Conservation (phyloP, 1,140 invertebrate genomes). For the Danaus plexippus region DNA sequence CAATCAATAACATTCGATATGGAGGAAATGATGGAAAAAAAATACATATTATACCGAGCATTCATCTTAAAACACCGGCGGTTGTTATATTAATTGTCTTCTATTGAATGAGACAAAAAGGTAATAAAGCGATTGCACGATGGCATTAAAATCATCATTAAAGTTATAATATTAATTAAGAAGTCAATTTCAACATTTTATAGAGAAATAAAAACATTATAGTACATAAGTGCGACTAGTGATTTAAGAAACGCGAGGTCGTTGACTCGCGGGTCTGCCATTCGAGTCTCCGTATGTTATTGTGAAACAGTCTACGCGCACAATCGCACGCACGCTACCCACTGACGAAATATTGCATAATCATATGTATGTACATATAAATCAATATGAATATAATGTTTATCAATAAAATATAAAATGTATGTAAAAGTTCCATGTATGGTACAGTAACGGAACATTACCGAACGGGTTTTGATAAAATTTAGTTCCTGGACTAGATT, state of each 20-base stretch:
- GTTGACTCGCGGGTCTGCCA: conserved; percentile 26
- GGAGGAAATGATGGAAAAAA: conserved; percentile 23
- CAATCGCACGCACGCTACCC: conserved; percentile 14
- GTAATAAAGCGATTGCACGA: too few relatives aligned
- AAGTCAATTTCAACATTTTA: conserved; percentile 1
- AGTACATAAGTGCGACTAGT: conserved; percentile 20
- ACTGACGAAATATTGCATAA: too few relatives aligned
- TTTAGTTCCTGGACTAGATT: too few relatives aligned
- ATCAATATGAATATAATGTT: too few relatives aligned
- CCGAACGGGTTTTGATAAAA: too few relatives aligned
- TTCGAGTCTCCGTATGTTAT: conserved; percentile 8
- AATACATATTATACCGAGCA: conserved; percentile 1
- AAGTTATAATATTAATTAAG: too few relatives aligned
- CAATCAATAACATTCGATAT: conserved; percentile 29
- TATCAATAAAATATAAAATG: too few relatives aligned
- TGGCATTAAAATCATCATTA: too few relatives aligned
- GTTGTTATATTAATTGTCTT: conserved; percentile 10
- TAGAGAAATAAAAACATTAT: conserved; percentile 7
- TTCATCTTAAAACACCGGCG: conserved; percentile 14
- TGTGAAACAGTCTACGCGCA: conserved; percentile 32
- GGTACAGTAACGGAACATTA: too few relatives aligned
- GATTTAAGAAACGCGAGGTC: conserved; percentile 41
- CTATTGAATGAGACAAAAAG: too few relatives aligned
- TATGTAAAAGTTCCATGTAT: too few relatives aligned
- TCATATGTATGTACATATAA: too few relatives aligned